Percentiles rank a stretch among this genome's conserved stretches.
phyloP scores from a whole-genome alignment of 2,797 vertebrate genomes.

The Spinus olivaceus region DNA sequence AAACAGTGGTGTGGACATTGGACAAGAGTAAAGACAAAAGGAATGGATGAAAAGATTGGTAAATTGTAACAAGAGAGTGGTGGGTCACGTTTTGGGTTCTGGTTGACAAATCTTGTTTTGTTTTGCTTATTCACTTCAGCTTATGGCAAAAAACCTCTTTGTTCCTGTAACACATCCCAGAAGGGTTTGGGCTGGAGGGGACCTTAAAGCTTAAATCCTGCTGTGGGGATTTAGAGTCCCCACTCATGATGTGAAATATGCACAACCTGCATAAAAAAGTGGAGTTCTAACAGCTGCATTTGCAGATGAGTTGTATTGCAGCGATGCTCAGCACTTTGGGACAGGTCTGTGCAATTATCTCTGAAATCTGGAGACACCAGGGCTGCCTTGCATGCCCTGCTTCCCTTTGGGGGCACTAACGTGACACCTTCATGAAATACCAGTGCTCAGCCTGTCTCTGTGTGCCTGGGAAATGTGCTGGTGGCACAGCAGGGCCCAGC shows the following conservation, averaged over 20 bases:
- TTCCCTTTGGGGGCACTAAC: not conserved
- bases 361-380: not conserved
- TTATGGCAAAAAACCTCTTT: not conserved
- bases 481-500: not conserved
- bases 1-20: not conserved
- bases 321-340: fast-evolving
- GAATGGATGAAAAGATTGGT: not conserved
- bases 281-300: not conserved
- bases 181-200: not conserved
- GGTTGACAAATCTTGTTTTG: not conserved
- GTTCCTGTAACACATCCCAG: not conserved
- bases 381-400: not conserved
- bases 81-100: not conserved
- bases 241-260: fast-evolving
- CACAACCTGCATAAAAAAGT: fast-evolving
- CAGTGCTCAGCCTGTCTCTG: not conserved
- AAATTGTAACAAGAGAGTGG: fast-evolving
- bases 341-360: not conserved
- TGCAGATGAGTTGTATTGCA: fast-evolving
- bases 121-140: not conserved
- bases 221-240: not conserved
- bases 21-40: not conserved
- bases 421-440: constrained; percentile 40
- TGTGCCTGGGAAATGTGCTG: not conserved
- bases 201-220: not conserved